A percentile compares a stretch with the other conserved stretches of the same genome.
Conservation (phyloP, 2,797 vertebrate species). For the Choloepus didactylus region DNA sequence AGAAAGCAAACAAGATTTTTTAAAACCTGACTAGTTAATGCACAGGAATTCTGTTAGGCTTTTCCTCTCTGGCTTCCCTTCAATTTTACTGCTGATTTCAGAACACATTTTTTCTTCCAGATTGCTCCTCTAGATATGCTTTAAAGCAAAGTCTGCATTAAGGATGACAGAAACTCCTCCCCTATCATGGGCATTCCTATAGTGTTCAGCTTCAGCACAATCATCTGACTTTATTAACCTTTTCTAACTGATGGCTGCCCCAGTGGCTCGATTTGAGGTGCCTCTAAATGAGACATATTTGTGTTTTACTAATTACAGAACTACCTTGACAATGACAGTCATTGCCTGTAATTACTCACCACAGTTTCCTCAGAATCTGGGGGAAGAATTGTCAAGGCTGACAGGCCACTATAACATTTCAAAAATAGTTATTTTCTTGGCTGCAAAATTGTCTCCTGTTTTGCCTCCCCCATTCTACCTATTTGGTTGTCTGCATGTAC, state of each 20-base stretch:
- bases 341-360: slow-evolving; percentile 79
- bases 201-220: neutral
- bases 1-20: slow-evolving; percentile 51
- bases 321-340: slow-evolving; percentile 81
- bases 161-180: slow-evolving; percentile 24
- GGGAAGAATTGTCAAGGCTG: slow-evolving; percentile 71
- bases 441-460: slow-evolving; percentile 62
- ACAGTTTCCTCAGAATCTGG: slow-evolving; percentile 63
- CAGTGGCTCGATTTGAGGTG: slow-evolving; percentile 65
- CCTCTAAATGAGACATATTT: slow-evolving; percentile 79
- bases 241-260: slow-evolving; percentile 77
- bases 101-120: slow-evolving; percentile 31
- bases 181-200: neutral
- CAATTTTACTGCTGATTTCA: slow-evolving; percentile 15
- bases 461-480: slow-evolving; percentile 17
- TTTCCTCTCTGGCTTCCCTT: slow-evolving; percentile 4
- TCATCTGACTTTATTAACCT: slow-evolving; percentile 76
- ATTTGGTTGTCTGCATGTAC: neutral
- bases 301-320: slow-evolving; percentile 81
- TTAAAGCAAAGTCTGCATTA: neutral
- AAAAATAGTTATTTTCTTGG: slow-evolving; percentile 76
- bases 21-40: neutral
- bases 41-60: neutral
- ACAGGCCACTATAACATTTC: slow-evolving; percentile 72
- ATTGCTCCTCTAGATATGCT: slow-evolving; percentile 24